Base-by-base conservation (phyloP, 1,140 invertebrate genomes). In the Aphaenogaster ashmeadi region DNA sequence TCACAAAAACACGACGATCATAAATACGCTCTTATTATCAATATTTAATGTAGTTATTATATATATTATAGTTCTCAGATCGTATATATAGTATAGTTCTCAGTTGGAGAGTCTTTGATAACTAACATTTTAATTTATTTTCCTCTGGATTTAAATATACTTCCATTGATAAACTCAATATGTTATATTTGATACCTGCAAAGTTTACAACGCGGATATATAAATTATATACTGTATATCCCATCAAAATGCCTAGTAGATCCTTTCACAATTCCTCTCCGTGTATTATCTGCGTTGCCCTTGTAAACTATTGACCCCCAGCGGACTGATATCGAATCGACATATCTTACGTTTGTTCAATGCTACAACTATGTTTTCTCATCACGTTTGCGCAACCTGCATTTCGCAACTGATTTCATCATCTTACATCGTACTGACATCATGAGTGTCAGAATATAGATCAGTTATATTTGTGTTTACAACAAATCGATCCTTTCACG, bases 291-390 rank as follows among this genome's bases (percentile, higher is more conserved):
- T 90, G 56, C 27, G 86, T 27, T 92, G 91, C 89, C 90, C 92
- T 90, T 93, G 78, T 94, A 93, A 94, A 94, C 94, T 92, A 92
- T 92, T 94, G 94, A 94, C 94, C 93, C 78, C 75, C 87, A 85
- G 41, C 69, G 38, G 83, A 84, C 85, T 86, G 91, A 92, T 92
- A 89, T 27, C 27, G 80, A 66, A 86, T 67, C 56, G 27, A 84
- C 41, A 83, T 47, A 36, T 87, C 50, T 86, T 80, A 74, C 52
- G 15, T 80, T 88, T 75, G 64, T 88, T 74, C 36, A 62, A 86
- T 88, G 33, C 74, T 84, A 88, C 27, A 80, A 83, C 21, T 58
- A 74, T 83, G 64, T 72, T 91, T 87, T 84, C 78, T 87, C 56
- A 66, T 71, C 69, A 79, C n/a, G 41, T 18, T 90, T 90, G 58